Base-by-base conservation (phyloP, 2,888 invertebrate genomes). In the Drosophila mayaguana region DNA sequence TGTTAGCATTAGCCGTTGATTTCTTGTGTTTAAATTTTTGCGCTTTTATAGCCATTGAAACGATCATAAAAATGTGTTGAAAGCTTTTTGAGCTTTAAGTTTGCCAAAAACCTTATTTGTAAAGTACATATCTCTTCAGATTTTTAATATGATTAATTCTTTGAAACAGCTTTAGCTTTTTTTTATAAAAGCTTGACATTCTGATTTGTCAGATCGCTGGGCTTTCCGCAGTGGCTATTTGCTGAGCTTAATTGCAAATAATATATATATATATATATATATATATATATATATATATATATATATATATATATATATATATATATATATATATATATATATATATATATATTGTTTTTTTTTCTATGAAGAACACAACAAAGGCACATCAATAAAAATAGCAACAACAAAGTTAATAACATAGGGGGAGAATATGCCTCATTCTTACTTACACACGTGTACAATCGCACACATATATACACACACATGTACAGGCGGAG, bases 321-420 rank as follows among this genome's bases (percentile, higher is more conserved):
- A 32, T 51, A 18, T 2, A 42, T 28, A 7, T 28, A 8, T 28
- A 28, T 28, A 25, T 4, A 5, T 25, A 25, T 5, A 20, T 43
- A 22, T 2, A 7, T 43, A 2, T 9, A 18, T 55, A 7, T 45
- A 16, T n/a, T n/a, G n/a, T n/a, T n/a, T n/a, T n/a, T n/a, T n/a
- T 40, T 22, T 43, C 60, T 72, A 61, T 63, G 45, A 57, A 64
- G 48, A 68, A 22, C 42, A 14, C 56, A 18, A n/a, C 28, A 40
- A 68, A 64, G 45, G 54, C 54, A 74, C 53, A 38, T 38, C 34
- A 62, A 62, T 51, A 62, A 60, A 76, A 62, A 63, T 70, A 76
- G 51, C 54, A 68, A 57, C 55, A 67, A 40, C 16, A 40, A 45
- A 22, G 42, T 50, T 28, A 55, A 55, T 55, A 59, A 48, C 20